Percentiles rank a stretch among this genome's conserved stretches.
phyloP scores from a whole-genome alignment of 2,113 vertebrate species.

The Uropsilus gracilis region DNA sequence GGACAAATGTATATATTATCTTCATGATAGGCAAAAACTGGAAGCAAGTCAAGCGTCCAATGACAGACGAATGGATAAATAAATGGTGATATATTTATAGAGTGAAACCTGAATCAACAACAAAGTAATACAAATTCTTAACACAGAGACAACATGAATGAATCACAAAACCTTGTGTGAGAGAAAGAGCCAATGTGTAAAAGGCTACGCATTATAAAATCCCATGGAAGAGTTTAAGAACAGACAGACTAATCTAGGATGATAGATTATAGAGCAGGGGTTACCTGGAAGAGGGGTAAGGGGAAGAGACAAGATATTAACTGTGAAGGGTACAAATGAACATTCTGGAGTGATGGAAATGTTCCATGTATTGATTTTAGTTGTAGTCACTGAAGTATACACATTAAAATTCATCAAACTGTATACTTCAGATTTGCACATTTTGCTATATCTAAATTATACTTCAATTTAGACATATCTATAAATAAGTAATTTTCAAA shows the following conservation, averaged over 20 bases:
- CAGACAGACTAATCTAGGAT: not conserved
- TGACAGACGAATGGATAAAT: not conserved
- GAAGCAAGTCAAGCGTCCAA: not conserved
- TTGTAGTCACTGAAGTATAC: not conserved
- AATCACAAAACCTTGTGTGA: not conserved
- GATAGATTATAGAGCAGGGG: not conserved
- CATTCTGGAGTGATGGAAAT: not conserved
- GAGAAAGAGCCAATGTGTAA: not conserved
- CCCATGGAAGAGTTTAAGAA: not conserved
- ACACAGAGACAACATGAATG: not conserved
- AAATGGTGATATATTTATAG: not conserved
- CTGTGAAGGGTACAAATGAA: not conserved
- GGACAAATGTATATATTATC: not conserved
- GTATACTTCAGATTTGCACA: conserved; percentile 28
- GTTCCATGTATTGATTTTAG: not conserved
- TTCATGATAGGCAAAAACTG: not conserved
- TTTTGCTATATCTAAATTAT: conserved; percentile 30
- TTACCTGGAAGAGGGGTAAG: not conserved
- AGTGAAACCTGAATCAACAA: not conserved
- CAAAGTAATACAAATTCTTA: not conserved
- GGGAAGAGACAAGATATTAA: not conserved
- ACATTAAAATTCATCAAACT: conserved; percentile 43
- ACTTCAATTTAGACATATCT: conserved; percentile 39
- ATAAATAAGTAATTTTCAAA: conserved; percentile 37
- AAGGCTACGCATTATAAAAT: not conserved